Conservation (phyloP, 1,140 invertebrate species). For the Scaptomyza pallida region DNA sequence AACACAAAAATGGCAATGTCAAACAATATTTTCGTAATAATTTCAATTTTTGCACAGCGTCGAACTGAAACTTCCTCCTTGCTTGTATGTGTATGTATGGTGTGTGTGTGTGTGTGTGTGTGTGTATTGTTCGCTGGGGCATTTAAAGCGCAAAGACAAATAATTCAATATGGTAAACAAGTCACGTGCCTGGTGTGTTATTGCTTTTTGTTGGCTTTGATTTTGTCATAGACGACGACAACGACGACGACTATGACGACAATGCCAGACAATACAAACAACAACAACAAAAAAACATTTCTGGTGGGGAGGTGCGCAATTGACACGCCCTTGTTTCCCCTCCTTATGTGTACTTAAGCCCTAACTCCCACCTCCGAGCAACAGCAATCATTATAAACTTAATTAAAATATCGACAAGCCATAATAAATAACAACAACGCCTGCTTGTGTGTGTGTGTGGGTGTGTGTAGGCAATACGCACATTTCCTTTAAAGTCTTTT, state of each 20-base stretch:
- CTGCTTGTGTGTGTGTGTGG: conserved; percentile 32
- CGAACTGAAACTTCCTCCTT: conserved; percentile 39
- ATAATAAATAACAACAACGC: conserved; percentile 42
- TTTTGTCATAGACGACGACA: conserved; percentile 52
- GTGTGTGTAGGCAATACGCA: conserved; percentile 46
- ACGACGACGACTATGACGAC: conserved; percentile 3
- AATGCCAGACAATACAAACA: conserved; percentile 44
- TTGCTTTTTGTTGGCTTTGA: conserved; percentile 71
- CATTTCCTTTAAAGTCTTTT: conserved; percentile 39
- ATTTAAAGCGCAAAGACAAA: conserved; percentile 66
- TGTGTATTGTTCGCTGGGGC: conserved; percentile 37
- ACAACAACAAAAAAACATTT: conserved; percentile 32
- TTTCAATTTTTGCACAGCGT: conserved; percentile 52
- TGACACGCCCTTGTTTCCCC: conserved; percentile 33
- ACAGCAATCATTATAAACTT: conserved; percentile 73
- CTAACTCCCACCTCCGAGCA: conserved; percentile 2
- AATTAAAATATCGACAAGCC: conserved; percentile 74
- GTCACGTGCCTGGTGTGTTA: conserved; percentile 70
- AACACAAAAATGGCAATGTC: conserved; percentile 37
- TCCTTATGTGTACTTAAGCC: neutral
- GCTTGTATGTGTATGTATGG: neutral
- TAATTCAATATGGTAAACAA: conserved; percentile 75
- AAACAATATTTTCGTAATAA: conserved; percentile 62
- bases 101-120: neutral
- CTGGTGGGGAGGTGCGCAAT: neutral